These are phyloP conservation scores for Potamilus streckersoni DNA, from an alignment of 1,140 invertebrate species.

Conservation along the genomic window DNA sequence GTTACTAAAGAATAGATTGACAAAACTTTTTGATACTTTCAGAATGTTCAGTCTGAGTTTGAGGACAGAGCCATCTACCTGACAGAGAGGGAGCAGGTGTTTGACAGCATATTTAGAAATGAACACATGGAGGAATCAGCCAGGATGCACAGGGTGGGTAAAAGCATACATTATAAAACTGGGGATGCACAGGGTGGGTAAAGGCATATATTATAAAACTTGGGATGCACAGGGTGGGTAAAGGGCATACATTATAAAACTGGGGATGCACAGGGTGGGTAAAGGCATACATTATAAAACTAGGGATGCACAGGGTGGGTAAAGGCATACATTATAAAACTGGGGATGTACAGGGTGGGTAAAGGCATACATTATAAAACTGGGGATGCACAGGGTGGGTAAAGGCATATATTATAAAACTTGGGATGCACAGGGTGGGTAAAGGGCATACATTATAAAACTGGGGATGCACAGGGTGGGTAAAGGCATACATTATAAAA, in stretches of 20 bases:
- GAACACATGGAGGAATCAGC: slow-evolving; percentile 44
- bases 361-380: too few relatives aligned
- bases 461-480: slow-evolving; percentile 41
- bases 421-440: slow-evolving; percentile 41
- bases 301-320: slow-evolving; percentile 41
- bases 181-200: slow-evolving; percentile 52
- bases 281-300: too few relatives aligned
- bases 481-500: neutral
- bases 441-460: too few relatives aligned
- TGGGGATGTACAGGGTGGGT: slow-evolving; percentile 44
- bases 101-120: slow-evolving; percentile 58
- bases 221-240: slow-evolving; percentile 41
- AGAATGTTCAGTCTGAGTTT: slow-evolving; percentile 59
- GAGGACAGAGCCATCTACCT: slow-evolving; percentile 58
- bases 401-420: too few relatives aligned
- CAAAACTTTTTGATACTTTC: slow-evolving; percentile 21
- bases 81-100: slow-evolving; percentile 49
- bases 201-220: too few relatives aligned
- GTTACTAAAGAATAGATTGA: neutral
- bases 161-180: too few relatives aligned
- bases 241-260: too few relatives aligned
- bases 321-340: too few relatives aligned
- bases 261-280: slow-evolving; percentile 42
- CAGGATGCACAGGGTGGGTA: slow-evolving; percentile 53
- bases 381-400: slow-evolving; percentile 42